A percentile compares a stretch with the other conserved stretches of the same genome.
Conservation (phyloP, 2,113 vertebrate genomes). For the Herpetotheres cachinnans region DNA sequence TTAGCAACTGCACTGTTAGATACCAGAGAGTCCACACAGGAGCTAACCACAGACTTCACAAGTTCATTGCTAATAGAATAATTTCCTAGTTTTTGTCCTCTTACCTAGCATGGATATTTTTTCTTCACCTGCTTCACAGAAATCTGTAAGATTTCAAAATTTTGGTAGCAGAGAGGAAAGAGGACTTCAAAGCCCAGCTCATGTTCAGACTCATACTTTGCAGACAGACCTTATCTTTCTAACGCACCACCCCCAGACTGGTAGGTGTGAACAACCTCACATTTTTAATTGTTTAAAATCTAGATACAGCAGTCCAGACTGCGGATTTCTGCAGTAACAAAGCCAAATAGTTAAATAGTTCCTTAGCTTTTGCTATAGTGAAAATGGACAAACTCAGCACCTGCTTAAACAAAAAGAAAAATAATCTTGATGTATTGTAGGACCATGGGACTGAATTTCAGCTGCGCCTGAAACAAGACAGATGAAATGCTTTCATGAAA, state of each 20-base stretch:
- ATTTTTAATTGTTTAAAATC: not conserved
- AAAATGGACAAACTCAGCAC: not conserved
- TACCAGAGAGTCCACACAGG: not conserved
- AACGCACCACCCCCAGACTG: not conserved
- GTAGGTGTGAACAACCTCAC: not conserved
- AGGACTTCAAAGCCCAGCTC: slow-evolving; percentile 8
- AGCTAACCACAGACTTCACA: not conserved
- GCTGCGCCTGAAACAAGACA: not conserved
- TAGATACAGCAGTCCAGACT: not conserved
- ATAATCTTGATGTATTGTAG: not conserved
- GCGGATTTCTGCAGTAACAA: not conserved
- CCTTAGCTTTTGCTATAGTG: not conserved
- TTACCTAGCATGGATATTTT: not conserved
- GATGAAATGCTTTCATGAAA: not conserved
- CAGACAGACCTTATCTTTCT: slow-evolving; percentile 23
- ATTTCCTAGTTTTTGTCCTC: not conserved
- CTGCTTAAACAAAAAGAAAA: not conserved
- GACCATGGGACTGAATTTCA: not conserved
- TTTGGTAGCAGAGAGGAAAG: not conserved
- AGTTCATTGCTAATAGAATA: not conserved
- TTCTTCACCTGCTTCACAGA: not conserved
- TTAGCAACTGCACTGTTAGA: not conserved
- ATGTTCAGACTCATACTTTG: not conserved
- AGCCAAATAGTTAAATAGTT: not conserved
- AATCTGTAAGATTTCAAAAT: not conserved